Conservation (phyloP, 2,888 invertebrate genomes). For the Synanthedon myopaeformis region DNA sequence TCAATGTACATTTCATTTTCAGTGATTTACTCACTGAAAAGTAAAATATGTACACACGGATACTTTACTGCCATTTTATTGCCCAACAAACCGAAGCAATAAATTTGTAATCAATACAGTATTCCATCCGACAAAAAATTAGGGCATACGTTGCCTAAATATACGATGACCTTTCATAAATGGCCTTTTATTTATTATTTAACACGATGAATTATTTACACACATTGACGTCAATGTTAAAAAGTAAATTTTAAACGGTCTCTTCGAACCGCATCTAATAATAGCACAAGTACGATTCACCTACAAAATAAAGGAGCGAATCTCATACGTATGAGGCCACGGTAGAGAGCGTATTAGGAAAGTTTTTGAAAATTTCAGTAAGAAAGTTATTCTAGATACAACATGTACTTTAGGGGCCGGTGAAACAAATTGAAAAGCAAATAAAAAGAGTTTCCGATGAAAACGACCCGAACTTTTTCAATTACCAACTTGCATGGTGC, state of each 20-base stretch:
- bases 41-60: too few relatives aligned
- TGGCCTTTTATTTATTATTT: neutral
- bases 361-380: conserved; percentile 24
- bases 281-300: conserved; percentile 13
- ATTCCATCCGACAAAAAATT: too few relatives aligned
- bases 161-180: neutral
- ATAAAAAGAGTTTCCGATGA: conserved; percentile 36
- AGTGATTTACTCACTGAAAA: too few relatives aligned
- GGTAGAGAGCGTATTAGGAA: conserved; percentile 5
- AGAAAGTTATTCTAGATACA: conserved; percentile 24
- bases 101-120: too few relatives aligned
- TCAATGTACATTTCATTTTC: too few relatives aligned
- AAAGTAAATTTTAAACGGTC: conserved; percentile 9
- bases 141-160: neutral
- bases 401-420: conserved; percentile 22
- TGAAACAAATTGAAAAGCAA: conserved; percentile 40
- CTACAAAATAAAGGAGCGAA: conserved; percentile 8
- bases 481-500: conserved; percentile 63
- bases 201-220: conserved; percentile 5
- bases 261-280: conserved; percentile 10
- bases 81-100: too few relatives aligned
- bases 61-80: too few relatives aligned
- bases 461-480: conserved; percentile 60
- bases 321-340: neutral
- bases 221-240: conserved; percentile 7